These are phyloP conservation scores for Dendrolimus houi DNA, from an alignment of 2,888 invertebrate species.

Conservation along the genomic window DNA sequence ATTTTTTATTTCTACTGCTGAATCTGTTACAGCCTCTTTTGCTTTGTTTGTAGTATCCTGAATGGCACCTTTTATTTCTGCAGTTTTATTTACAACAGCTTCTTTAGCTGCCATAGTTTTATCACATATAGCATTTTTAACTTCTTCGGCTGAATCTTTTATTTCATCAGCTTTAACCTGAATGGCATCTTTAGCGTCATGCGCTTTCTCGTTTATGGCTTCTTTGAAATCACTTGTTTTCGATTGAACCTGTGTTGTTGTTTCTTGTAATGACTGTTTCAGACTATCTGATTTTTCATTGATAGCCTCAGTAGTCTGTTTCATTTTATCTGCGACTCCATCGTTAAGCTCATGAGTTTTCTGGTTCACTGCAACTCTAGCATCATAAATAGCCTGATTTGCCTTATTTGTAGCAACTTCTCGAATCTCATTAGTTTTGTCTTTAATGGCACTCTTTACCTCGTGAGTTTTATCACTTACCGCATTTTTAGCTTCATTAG, in stretches of 20 bases:
- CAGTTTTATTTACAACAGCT: constrained; percentile 13
- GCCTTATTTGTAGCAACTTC: constrained; percentile 17
- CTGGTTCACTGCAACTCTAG: constrained; percentile 16
- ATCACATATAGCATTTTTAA: constrained; percentile 22
- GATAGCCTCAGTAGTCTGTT: constrained; percentile 21
- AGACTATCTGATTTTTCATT: constrained; percentile 15
- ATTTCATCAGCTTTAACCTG: constrained; percentile 29
- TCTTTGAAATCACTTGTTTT: constrained; percentile 22
- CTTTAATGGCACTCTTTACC: constrained; percentile 21
- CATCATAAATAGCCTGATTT: constrained; percentile 18
- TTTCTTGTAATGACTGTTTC: constrained; percentile 21
- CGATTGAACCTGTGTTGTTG: no score
- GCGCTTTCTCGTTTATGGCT: constrained; percentile 23
- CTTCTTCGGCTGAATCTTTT: constrained; percentile 19
- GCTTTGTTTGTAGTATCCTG: constrained; percentile 29
- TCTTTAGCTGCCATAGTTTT: constrained; percentile 18
- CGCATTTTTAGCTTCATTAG: constrained; percentile 13
- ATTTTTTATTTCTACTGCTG: constrained; percentile 15
- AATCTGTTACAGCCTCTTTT: constrained; percentile 25
- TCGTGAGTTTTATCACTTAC: constrained; percentile 19
- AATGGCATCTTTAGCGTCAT: constrained; percentile 23
- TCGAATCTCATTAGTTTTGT: constrained; percentile 28
- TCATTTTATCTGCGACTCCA: constrained; percentile 22
- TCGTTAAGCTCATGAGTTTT: constrained; percentile 23
- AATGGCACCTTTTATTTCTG: constrained; percentile 14